Evolutionary conservation across 2,113 vertebrate genomes (phyloP), one percentile per base, ranked within the genome.

Genomic region (Varanus salvator): DNA sequence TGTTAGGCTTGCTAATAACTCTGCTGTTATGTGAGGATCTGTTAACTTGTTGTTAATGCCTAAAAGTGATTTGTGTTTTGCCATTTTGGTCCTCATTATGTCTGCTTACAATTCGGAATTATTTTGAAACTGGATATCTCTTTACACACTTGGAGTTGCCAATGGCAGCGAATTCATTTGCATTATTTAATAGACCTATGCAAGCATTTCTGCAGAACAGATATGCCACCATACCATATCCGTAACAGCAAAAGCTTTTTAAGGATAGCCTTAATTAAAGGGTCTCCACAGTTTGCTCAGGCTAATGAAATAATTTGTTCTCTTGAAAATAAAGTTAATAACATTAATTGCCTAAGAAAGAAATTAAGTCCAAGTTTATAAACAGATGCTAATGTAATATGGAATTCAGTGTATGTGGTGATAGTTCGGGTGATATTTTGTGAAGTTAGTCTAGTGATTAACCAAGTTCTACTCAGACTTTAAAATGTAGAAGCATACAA

Each of bases 291-390:
- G 57, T 44, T 93, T 93, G 1, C 4, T 93, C 31, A 0, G 14
- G 34, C 84, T 92, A 88, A 89, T 93, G 74, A 93, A 94, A 74
- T 93, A 94, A 64, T 91, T 80, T 92, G 9, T 89, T 95, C 21
- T 12, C 52, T 38, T 87, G 44, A 80, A 94, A 94, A 92, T 94
- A 94, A 15, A 95, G 89, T 66, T 94, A 94, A 92, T 94, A 94
- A 15, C 95, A 88, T 66, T 94, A 91, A 87, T 94, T 96, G n/a
- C 34, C 48, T 74, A 90, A 91, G 52, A 94, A 93, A 87, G 3
- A 95, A 91, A 91, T 87, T 87, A 31, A 38, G n/a, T 90, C 90
- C 92, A 57, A 90, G 9, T 91, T 92, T 90, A 85, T 90, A 94
- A 95, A 71, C 34, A 92, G 8, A 2, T 90, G 15, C 31, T 38